Conservation (phyloP, 2,797 vertebrate genomes). For the Eurystomus glaucurus region DNA sequence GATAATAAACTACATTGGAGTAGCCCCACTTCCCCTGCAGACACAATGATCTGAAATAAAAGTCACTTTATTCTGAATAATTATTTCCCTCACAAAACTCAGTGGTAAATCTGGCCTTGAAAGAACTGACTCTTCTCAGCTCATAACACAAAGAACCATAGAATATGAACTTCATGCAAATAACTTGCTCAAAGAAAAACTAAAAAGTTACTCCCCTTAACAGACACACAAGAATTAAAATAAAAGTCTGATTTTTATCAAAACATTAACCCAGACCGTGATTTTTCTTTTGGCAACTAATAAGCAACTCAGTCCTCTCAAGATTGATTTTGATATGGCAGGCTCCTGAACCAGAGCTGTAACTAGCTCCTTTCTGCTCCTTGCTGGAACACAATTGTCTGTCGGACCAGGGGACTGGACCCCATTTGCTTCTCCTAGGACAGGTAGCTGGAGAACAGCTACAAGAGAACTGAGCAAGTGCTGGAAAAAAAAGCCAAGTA, state of each 20-base stretch:
- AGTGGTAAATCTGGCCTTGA: constrained; percentile 50
- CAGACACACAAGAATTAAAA: fast-evolving
- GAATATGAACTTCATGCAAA: constrained; percentile 59
- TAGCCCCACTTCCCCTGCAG: constrained; percentile 17
- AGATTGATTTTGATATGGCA: not conserved
- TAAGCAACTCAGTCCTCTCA: not conserved
- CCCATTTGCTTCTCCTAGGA: not conserved
- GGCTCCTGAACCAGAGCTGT: not conserved
- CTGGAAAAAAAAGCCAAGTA: not conserved
- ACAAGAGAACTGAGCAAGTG: not conserved
- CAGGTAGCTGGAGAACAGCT: not conserved
- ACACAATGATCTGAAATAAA: constrained; percentile 24
- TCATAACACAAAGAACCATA: constrained; percentile 31
- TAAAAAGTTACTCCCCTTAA: not conserved
- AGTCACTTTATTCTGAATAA: constrained; percentile 65
- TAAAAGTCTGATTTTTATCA: not conserved
- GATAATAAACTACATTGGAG: constrained; percentile 35
- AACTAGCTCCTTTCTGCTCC: not conserved
- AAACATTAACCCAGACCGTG: not conserved
- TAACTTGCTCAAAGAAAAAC: constrained; percentile 1
- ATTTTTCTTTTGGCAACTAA: not conserved
- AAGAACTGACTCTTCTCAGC: constrained; percentile 38
- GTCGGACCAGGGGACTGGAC: fast-evolving
- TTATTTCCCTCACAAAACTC: constrained; percentile 58
- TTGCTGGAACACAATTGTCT: not conserved